These are phyloP conservation scores for Erannis defoliaria DNA, from an alignment of 2,888 invertebrate genomes.

Conservation along the genomic window DNA sequence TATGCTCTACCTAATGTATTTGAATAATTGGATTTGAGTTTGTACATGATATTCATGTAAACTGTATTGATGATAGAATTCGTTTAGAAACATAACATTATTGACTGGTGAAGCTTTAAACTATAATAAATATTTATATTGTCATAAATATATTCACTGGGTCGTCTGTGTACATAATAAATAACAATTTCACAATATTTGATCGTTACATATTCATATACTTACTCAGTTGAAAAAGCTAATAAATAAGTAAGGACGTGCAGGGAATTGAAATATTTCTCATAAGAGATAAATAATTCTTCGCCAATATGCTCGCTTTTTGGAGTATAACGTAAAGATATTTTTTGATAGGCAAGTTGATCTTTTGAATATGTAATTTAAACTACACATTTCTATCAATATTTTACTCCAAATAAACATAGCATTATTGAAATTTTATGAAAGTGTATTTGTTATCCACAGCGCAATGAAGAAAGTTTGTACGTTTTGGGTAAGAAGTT, in stretches of 20 bases:
- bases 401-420: too few species aligned
- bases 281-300: conserved; percentile 19
- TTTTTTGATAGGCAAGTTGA: not conserved
- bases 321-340: too few species aligned
- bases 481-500: too few species aligned
- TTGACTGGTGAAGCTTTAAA: too few species aligned
- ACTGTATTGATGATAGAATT: too few species aligned
- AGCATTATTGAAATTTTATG: too few species aligned
- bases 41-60: not conserved
- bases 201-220: conserved; percentile 11
- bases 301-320: conserved; percentile 10
- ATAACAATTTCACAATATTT: conserved; percentile 22
- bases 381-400: too few species aligned
- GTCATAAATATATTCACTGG: conserved; percentile 21
- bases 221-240: conserved; percentile 13
- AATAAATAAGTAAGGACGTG: conserved; percentile 24
- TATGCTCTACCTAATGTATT: not conserved
- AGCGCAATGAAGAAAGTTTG: too few species aligned
- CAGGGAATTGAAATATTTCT: conserved; percentile 30
- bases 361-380: not conserved
- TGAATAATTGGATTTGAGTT: not conserved
- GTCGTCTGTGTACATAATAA: conserved; percentile 6
- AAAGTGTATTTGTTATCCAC: too few species aligned
- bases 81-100: too few species aligned
- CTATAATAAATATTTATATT: too few species aligned